phyloP scores from a whole-genome alignment of 1,140 invertebrate species.

The Acyrthosiphon pisum region DNA sequence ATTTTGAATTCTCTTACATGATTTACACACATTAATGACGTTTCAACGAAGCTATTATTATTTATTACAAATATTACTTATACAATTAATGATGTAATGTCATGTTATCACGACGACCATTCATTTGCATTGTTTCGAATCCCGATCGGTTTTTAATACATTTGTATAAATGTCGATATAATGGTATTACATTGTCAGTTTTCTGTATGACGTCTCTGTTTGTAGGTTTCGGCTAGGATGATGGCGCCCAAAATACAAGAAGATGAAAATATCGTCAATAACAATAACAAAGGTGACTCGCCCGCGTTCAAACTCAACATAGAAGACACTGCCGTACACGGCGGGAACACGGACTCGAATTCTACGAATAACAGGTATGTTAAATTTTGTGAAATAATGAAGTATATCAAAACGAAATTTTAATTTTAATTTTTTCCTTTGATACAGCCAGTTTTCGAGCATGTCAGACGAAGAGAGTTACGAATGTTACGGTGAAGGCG shows the following conservation, averaged over 20 bases:
- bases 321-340: constrained; percentile 45
- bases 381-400: background rate
- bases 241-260: constrained; percentile 60
- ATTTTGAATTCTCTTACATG: background rate
- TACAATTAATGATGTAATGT: background rate
- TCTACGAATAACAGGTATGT: constrained; percentile 59
- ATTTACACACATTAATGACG: background rate
- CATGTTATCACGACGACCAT: background rate
- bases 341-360: constrained; percentile 58
- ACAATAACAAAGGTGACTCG: constrained; percentile 48
- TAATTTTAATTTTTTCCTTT: constrained; percentile 52
- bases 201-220: background rate
- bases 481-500: constrained; percentile 72
- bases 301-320: constrained; percentile 50
- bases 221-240: constrained; percentile 59
- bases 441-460: constrained; percentile 67
- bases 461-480: constrained; percentile 72
- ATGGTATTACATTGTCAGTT: background rate
- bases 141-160: background rate
- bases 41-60: background rate
- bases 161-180: background rate
- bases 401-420: background rate
- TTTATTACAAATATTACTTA: background rate
- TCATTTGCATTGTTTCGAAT: background rate
- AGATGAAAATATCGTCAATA: constrained; percentile 54